Base-by-base conservation (phyloP, 2,888 invertebrate genomes). In the Glaucopsyche alexis region DNA sequence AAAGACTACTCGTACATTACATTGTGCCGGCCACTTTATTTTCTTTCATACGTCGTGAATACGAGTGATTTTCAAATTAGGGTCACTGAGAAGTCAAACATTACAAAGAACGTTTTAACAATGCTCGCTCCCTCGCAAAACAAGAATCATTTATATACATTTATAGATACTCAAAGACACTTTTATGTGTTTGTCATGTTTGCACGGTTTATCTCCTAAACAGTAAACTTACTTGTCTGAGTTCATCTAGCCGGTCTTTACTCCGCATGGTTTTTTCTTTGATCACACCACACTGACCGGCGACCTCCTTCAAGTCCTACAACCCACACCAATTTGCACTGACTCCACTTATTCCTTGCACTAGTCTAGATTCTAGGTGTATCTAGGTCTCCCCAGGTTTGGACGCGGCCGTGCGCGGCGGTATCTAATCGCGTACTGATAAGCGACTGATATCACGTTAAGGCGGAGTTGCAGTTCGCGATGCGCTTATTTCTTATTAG, bases 231-330 rank as follows among this genome's bases (percentile, higher is more conserved):
- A 93, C 92, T 72, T 84, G 87, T 74, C 81, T 83, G 74, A 93
- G 84, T 80, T 92, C 93, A 65, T 87, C 85, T 73, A 93, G 88
- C 13, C 93, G 88, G 81, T 93, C 93, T 82, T 85, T 88, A 83
- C 82, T 86, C 80, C 86, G 81, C 92, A 92, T 91, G 84, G 75
- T 60, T 13, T 3, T 4, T 6, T 19, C 19, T 55, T 55, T 9
- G 16, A 16, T 55, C 29, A 29, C 60, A 60, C 60, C 7, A 7
- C 14, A 7, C 29, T 13, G 47, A 1, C 14, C 29, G 42, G 8
- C 8, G 42, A 42, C 11, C 19, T 55, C 55, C 55, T 19, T 9
- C 19, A 14, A 14, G 49, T 49, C 7, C 49, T 11, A 55, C 42
- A 42, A 42, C 42, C 7, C 42, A 42, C 42, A 42, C 6, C 42